These are phyloP conservation scores for Urocolius indicus DNA, from an alignment of 2,113 vertebrate species.

Conservation along the genomic window DNA sequence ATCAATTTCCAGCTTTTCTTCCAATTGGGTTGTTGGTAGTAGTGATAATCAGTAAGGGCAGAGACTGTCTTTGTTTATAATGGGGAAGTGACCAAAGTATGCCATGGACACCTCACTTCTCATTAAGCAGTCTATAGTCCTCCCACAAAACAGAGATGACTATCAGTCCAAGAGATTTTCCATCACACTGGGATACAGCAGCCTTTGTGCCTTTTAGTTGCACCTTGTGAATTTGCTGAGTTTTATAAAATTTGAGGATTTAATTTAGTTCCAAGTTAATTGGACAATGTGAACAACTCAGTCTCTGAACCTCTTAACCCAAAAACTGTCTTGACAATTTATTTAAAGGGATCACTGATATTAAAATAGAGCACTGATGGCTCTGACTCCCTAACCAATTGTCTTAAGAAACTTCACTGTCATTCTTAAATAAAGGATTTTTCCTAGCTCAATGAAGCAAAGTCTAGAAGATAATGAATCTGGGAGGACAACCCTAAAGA, in stretches of 20 bases:
- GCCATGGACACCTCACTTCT: background rate
- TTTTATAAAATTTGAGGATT: background rate
- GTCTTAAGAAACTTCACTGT: background rate
- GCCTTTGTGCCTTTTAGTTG: background rate
- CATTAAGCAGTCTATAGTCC: background rate
- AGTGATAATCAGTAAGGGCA: background rate
- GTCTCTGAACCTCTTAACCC: background rate
- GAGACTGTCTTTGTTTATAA: background rate
- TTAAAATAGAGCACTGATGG: background rate
- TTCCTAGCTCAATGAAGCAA: background rate
- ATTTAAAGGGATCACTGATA: background rate
- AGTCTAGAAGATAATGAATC: background rate
- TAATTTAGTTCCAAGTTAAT: background rate
- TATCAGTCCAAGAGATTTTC: background rate
- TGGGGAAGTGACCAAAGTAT: background rate
- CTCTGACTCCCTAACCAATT: background rate
- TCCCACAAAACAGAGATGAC: background rate
- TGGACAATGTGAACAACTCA: background rate
- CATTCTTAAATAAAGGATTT: background rate
- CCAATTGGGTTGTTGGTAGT: background rate
- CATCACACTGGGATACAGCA: background rate
- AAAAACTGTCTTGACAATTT: background rate
- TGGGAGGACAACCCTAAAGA: background rate
- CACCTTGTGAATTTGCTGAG: background rate
- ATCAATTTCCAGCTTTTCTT: background rate